Evolutionary conservation across 2,888 invertebrate species (phyloP).

Genomic region (Lasioglossum pauxillum): DNA sequence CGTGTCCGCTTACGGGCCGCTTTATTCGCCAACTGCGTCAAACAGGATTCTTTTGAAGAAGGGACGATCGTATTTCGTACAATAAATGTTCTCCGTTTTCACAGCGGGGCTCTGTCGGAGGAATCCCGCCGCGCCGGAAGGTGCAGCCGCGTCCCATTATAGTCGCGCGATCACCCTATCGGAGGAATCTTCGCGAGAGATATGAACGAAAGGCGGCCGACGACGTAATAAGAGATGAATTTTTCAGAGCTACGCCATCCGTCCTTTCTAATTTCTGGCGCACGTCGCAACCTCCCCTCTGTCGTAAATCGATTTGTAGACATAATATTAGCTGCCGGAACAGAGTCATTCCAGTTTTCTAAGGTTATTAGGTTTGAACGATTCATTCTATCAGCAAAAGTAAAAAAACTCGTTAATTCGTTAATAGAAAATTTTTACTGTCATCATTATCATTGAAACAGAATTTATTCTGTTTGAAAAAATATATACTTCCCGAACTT

Average conservation of each 20-base stretch:
- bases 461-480: too few species aligned
- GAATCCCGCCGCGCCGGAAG: conserved; percentile 37
- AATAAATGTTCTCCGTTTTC: conserved; percentile 68
- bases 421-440: background rate
- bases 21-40: conserved; percentile 56
- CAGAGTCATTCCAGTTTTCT: background rate
- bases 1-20: conserved; percentile 48
- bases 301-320: background rate
- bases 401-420: background rate
- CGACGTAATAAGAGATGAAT: conserved; percentile 56
- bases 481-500: background rate
- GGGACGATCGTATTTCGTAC: conserved; percentile 59
- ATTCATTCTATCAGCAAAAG: background rate
- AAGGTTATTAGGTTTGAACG: background rate
- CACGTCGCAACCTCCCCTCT: background rate
- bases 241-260: conserved; percentile 33
- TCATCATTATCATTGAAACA: background rate
- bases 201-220: conserved; percentile 40
- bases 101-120: conserved; percentile 47
- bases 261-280: background rate
- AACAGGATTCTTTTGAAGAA: conserved; percentile 58
- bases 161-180: conserved; percentile 54
- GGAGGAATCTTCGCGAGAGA: conserved; percentile 45
- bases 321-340: background rate
- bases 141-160: conserved; percentile 55